Evolutionary conservation across 2,113 vertebrate species (phyloP).

Genomic region (Gymnorhina tibicen): DNA sequence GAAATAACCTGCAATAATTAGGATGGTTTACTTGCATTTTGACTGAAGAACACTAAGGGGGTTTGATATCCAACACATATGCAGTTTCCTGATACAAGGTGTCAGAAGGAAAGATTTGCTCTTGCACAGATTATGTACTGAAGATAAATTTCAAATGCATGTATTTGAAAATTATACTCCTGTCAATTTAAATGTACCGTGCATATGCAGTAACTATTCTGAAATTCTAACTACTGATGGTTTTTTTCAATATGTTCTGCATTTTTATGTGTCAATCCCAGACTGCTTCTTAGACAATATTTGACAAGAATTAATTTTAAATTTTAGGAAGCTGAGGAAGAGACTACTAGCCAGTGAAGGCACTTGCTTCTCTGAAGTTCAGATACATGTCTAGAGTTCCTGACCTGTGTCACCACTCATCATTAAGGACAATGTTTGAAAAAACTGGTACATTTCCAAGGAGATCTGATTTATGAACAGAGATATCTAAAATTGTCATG

Average conservation of each 20-base stretch:
- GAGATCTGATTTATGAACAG: not conserved
- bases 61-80: not conserved
- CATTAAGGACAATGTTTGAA: not conserved
- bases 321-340: not conserved
- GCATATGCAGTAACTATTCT: not conserved
- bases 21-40: not conserved
- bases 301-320: not conserved
- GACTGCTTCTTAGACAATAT: not conserved
- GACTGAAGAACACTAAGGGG: not conserved
- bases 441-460: not conserved
- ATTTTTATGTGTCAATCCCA: not conserved
- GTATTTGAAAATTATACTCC: not conserved
- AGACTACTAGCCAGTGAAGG: not conserved
- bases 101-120: not conserved
- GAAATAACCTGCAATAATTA: not conserved
- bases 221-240: not conserved
- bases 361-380: not conserved
- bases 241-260: not conserved
- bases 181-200: not conserved
- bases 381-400: not conserved
- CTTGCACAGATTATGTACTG: not conserved
- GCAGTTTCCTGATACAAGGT: not conserved
- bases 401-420: not conserved
- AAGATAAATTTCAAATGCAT: not conserved
- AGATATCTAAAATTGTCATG: not conserved